Percentiles rank a stretch among this genome's conserved stretches.
These are phyloP conservation scores for Drosophila seclusa DNA, from an alignment of 2,888 invertebrate species.

Conservation along the genomic window DNA sequence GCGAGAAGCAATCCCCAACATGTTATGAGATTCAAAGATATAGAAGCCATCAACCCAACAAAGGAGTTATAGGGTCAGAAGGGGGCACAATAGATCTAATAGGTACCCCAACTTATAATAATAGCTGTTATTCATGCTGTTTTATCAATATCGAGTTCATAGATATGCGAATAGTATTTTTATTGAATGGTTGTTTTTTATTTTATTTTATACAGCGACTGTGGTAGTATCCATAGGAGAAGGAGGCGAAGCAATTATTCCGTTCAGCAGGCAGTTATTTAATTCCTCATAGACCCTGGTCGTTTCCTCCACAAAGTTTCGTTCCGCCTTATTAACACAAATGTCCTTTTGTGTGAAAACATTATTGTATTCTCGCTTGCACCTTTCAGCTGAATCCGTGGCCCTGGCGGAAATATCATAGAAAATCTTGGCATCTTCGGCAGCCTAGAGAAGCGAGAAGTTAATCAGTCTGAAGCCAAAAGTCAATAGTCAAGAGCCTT, in stretches of 20 bases:
- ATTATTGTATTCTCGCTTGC: conserved; percentile 17
- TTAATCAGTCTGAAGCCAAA: background rate
- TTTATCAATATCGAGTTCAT: background rate
- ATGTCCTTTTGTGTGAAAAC: background rate
- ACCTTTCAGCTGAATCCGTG: conserved; percentile 15
- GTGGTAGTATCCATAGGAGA: background rate
- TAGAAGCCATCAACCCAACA: background rate
- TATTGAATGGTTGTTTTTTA: background rate
- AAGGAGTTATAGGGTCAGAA: background rate
- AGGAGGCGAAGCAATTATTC: background rate
- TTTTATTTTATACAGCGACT: no score
- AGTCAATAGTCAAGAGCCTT: background rate
- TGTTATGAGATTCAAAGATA: background rate
- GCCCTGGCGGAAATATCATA: conserved; percentile 45
- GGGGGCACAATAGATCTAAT: background rate
- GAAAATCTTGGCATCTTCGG: conserved; percentile 44
- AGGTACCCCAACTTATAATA: background rate
- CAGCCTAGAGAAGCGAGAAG: conserved; percentile 7
- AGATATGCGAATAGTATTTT: background rate
- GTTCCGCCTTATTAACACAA: conserved; percentile 42
- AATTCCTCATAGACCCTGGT: conserved; percentile 31
- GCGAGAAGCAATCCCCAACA: background rate
- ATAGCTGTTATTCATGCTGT: background rate
- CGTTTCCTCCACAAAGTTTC: conserved; percentile 48
- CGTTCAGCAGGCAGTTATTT: conserved; percentile 40